Base-by-base conservation (phyloP, 2,888 invertebrate genomes). In the Nomada fucata region DNA sequence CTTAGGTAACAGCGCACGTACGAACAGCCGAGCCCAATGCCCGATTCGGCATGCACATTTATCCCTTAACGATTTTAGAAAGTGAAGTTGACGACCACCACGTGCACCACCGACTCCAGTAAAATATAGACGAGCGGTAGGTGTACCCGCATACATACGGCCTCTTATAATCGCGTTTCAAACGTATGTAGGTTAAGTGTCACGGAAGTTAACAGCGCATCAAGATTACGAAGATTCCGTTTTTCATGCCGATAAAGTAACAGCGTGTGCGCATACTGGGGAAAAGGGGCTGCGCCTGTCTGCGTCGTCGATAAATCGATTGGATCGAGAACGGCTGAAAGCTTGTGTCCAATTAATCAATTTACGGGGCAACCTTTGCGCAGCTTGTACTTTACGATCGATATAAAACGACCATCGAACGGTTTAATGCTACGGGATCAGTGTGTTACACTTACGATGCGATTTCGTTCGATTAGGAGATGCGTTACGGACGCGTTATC, bases 11-110 rank as follows among this genome's bases (percentile, higher is more conserved):
- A 36, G 53, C 23, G 13, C 57, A 18, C 65, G 36, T 2, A 29
- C 20, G 26, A 18, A 65, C 65, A 13, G 52, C 15, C 67, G 53
- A 18, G 26, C 42, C 55, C 68, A 70, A 76, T 68, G 77, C 57
- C 63, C 64, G 69, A 78, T 78, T 69, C 63, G 68, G 73, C 47
- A 53, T 59, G 69, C 69, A 69, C 71, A 65, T 71, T 82, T 74
- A 74, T 74, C 64, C 78, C 52, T 36, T 53, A 73, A 73, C 64
- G 69, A 82, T 76, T 69, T 80, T 82, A 82, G 76, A 82, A 82
- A 79, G 82, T 76, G 63, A 53, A 53, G 67, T 68, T 64, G 29
- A 50, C 53, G 63, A 63, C n/a, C 26, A 2, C 65, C 79, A 64
- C 79, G 82, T 64, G 79, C 67, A 72, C 36, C n/a, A 36, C 5